Percentiles rank a stretch among this genome's conserved stretches.
phyloP scores from a whole-genome alignment of 2,797 vertebrate species.

The Glyptemys insculpta region DNA sequence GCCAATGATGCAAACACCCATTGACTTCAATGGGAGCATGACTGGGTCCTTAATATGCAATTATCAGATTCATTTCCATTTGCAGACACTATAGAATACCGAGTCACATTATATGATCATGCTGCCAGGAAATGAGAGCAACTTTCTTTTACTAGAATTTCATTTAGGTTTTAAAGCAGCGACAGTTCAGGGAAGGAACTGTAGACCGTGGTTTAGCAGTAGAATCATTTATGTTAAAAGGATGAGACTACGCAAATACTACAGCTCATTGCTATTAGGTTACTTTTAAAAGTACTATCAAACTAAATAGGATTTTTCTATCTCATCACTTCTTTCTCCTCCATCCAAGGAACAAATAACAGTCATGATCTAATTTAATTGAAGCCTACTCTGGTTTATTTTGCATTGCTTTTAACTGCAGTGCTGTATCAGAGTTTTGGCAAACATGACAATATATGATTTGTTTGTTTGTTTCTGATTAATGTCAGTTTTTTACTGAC shows the following conservation, averaged over 20 bases:
- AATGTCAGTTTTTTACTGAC: background rate
- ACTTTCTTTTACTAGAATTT: constrained; percentile 58
- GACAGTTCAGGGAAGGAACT: background rate
- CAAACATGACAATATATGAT: background rate
- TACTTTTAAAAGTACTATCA: constrained; percentile 10
- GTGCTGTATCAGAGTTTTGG: background rate
- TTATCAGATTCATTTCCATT: constrained; percentile 20
- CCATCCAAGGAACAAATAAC: constrained; percentile 15
- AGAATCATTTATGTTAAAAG: constrained; percentile 51
- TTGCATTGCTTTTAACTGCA: background rate
- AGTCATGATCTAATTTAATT: background rate
- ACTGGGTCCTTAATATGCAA: background rate
- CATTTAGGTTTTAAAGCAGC: constrained; percentile 37
- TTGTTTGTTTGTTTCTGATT: background rate
- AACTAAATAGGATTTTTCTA: background rate
- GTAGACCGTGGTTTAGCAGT: background rate
- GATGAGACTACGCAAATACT: constrained; percentile 23
- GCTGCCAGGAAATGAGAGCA: constrained; percentile 57
- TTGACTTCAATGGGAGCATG: background rate
- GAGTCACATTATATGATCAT: background rate
- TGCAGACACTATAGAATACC: background rate
- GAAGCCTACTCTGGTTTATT: background rate
- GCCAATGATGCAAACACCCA: background rate
- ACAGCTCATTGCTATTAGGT: background rate
- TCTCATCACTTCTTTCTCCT: background rate